These are phyloP conservation scores for Trypoxylon attenuatum DNA, from an alignment of 2,888 invertebrate genomes.

Conservation along the genomic window DNA sequence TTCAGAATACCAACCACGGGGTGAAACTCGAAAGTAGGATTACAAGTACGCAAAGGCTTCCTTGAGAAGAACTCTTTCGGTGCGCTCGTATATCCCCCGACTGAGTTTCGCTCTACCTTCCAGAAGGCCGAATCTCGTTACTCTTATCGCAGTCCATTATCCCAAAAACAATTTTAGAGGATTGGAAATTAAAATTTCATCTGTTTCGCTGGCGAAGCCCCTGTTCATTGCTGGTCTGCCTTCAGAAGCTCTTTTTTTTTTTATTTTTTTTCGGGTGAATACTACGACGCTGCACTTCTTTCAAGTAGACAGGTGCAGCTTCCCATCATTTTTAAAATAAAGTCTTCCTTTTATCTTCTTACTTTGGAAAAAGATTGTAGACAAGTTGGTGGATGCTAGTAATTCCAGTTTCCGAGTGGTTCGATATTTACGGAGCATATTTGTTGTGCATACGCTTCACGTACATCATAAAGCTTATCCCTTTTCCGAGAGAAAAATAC, in stretches of 20 bases:
- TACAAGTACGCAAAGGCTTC: not conserved
- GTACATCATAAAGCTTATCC: no score
- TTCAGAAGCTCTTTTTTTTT: constrained; percentile 11
- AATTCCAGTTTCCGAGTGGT: no score
- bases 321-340: no score
- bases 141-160: constrained; percentile 17
- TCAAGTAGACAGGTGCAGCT: no score
- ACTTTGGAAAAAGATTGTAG: no score
- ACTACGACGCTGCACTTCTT: no score
- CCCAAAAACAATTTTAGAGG: constrained; percentile 45
- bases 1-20: constrained; percentile 18
- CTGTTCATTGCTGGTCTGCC: not conserved
- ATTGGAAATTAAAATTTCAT: constrained; percentile 60
- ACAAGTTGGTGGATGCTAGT: no score
- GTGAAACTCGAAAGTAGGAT: not conserved
- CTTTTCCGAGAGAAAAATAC: no score
- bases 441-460: no score
- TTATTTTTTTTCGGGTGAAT: no score
- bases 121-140: constrained; percentile 8
- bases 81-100: not conserved
- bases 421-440: no score
- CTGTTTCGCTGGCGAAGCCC: not conserved
- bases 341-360: no score
- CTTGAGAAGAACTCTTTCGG: not conserved
- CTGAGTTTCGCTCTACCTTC: not conserved